Conservation (phyloP, 2,888 invertebrate species). For the Rhamphomyia laevipes region DNA sequence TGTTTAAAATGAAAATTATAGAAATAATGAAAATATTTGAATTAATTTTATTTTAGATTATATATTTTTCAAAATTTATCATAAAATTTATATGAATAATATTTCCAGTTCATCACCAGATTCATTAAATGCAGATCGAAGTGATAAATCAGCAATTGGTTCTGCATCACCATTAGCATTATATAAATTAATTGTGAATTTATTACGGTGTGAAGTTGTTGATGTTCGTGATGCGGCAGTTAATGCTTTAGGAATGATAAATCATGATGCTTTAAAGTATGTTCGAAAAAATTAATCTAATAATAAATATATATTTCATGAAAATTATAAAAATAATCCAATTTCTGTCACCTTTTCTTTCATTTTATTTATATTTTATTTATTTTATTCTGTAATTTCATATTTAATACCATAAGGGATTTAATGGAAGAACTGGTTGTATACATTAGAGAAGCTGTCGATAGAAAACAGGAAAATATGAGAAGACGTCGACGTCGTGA, state of each 20-base stretch:
- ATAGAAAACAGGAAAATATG: conserved; percentile 95
- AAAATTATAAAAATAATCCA: not conserved
- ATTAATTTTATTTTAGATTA: not conserved
- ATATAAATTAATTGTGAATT: conserved; percentile 85
- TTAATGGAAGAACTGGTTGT: conserved; percentile 90
- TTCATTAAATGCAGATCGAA: conserved; percentile 71
- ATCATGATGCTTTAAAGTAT: conserved; percentile 88
- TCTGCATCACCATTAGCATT: conserved; percentile 72
- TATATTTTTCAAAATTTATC: not conserved
- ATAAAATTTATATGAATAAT: conserved; percentile 4
- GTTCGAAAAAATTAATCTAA: not conserved
- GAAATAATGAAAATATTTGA: too few species aligned
- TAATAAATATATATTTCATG: too few species aligned
- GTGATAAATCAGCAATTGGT: conserved; percentile 55
- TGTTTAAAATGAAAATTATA: conserved; percentile 9
- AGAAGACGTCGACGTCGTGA: conserved; percentile 81
- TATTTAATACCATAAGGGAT: conserved; percentile 50
- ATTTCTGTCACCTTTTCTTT: not conserved
- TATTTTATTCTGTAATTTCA: not conserved
- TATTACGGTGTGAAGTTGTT: conserved; percentile 82
- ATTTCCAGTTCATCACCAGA: conserved; percentile 76
- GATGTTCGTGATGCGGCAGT: conserved; percentile 94
- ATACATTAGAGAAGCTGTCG: conserved; percentile 89
- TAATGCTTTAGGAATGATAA: conserved; percentile 87
- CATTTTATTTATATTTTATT: not conserved